These are phyloP conservation scores for Norana najaformis DNA, from an alignment of 2,888 invertebrate genomes.

Conservation along the genomic window DNA sequence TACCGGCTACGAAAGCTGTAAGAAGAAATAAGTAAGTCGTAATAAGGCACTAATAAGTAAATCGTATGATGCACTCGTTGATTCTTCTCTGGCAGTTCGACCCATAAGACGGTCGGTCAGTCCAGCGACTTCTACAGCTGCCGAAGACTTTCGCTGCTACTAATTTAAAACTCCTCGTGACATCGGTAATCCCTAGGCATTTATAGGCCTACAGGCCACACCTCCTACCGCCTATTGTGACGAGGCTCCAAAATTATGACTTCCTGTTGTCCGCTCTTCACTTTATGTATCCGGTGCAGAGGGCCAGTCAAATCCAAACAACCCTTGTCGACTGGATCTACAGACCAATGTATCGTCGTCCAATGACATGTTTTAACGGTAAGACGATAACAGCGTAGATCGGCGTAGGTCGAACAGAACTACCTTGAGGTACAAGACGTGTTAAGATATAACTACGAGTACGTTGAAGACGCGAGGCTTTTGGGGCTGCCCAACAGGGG, in stretches of 20 bases:
- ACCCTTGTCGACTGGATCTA: not conserved
- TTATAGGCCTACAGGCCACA: not conserved
- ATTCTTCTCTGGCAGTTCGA: no score
- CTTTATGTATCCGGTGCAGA: not conserved
- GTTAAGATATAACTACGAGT: not conserved
- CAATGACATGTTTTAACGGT: not conserved
- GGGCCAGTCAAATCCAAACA: not conserved
- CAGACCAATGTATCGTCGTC: not conserved
- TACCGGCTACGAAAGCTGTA: no score
- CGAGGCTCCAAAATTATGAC: not conserved
- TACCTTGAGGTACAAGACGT: not conserved
- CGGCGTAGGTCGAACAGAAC: not conserved
- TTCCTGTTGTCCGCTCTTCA: not conserved
- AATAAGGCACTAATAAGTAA: not conserved
- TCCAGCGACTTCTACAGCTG: not conserved
- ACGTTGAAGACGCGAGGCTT: not conserved
- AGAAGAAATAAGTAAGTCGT: not conserved
- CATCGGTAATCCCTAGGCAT: constrained; percentile 3
- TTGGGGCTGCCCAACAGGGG: not conserved
- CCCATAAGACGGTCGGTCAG: no score
- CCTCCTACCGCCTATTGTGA: not conserved
- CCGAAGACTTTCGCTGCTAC: not conserved
- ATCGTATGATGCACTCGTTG: no score
- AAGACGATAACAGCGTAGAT: not conserved
- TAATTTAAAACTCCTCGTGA: not conserved